A percentile compares a stretch with the other conserved stretches of the same genome.
Evolutionary conservation across 2,888 invertebrate genomes (phyloP).

Genomic region (Drosophila niveifrons): DNA sequence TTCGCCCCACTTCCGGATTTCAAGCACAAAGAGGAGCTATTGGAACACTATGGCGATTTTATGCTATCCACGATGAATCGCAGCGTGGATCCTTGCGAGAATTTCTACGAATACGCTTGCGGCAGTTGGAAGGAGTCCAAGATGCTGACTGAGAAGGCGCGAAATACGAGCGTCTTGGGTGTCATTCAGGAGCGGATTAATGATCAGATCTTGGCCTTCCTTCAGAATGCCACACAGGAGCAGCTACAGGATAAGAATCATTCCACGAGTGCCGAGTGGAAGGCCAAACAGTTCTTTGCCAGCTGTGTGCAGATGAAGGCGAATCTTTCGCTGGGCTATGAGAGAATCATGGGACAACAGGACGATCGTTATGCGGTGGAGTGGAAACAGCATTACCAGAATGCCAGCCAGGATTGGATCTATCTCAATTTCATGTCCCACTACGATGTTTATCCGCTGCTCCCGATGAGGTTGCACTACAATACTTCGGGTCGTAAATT

Average conservation of each 20-base stretch:
- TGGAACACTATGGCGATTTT: conserved; percentile 74
- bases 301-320: conserved; percentile 71
- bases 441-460: conserved; percentile 71
- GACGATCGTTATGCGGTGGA: conserved; percentile 49
- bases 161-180: conserved; percentile 74
- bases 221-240: conserved; percentile 66
- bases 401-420: conserved; percentile 73
- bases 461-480: conserved; percentile 76
- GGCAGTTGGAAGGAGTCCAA: conserved; percentile 78
- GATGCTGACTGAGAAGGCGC: conserved; percentile 56
- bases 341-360: conserved; percentile 35
- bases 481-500: conserved; percentile 68
- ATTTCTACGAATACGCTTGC: conserved; percentile 82
- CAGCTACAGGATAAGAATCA: conserved; percentile 30
- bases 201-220: conserved; percentile 61
- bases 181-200: conserved; percentile 77
- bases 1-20: conserved; percentile 65
- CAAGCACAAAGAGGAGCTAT: conserved; percentile 74
- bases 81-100: conserved; percentile 81
- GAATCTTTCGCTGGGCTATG: conserved; percentile 69
- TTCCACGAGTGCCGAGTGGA: conserved; percentile 66
- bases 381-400: conserved; percentile 25
- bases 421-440: conserved; percentile 77
- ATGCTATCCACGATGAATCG: conserved; percentile 79
- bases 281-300: conserved; percentile 75